Evolutionary conservation across 2,888 invertebrate genomes (phyloP), one percentile per base, ranked within the genome.

Genomic region (Thereva unica): DNA sequence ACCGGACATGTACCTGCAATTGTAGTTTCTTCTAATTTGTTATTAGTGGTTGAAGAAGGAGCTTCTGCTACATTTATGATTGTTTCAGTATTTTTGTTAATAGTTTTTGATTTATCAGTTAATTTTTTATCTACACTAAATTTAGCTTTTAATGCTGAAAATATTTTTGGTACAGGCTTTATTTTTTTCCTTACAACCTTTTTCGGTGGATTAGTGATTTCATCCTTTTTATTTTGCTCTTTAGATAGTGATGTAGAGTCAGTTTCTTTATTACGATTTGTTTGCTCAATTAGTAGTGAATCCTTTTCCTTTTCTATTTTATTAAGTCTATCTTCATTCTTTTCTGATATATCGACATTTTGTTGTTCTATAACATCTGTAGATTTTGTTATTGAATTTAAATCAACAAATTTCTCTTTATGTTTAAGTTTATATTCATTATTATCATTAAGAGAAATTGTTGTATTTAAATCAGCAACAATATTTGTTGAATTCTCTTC

Each of bases 111-210:
- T 8, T 45, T 12, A 12, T 47, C 9, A 12, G 10, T n/a, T 47
- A 12, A 12, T 10, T 47, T 47, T 47, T 47, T 5, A 12, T 47
- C n/a, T 9, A 9, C 8, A 23, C 40, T 61, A 6, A 10, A 12
- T 50, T 61, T 61, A 23, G 23, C 41, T 61, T 61, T 50, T 34
- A 49, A 41, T 9, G 37, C 10, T 38, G 35, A 37, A 6, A 49
- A 40, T 8, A 61, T n/a, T 5, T 61, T 61, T 4, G 61, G 61
- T 4, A 50, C 40, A 34, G 61, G 61, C n/a, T 50, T 61, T 41
- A 61, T 50, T 5, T 44, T 23, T 10, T 61, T 61, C 7, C 41
- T 38, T 3, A 10, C 23, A 23, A 23, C 2, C 23, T 23, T 23
- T 23, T 23, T 23, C 1, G 1, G 23, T 23, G 23, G 23, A 23